Evolutionary conservation across 2,113 vertebrate species (phyloP), one percentile per base, ranked within the genome.

Genomic region (Neodon shergylaensis): DNA sequence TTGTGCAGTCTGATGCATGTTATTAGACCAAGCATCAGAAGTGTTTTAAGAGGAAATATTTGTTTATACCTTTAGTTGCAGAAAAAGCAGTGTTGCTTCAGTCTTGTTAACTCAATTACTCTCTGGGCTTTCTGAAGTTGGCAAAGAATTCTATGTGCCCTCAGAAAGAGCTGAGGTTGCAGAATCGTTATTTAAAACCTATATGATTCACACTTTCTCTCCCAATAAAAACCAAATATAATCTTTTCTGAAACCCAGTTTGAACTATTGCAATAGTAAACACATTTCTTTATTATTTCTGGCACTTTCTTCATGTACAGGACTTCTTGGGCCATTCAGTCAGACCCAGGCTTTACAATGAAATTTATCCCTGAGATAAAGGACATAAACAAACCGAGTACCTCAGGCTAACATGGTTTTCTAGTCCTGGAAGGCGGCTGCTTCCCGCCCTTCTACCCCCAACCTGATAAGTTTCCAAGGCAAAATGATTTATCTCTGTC

Each of bases 171-270:
- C 97, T 97, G 97, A 97, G 94, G 73, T 84, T 94, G 97, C 95
- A 97, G 77, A 96, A 97, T 95, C 87, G 79, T 95, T 97, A 95
- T 96, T 94, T 97, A 96, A 96, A 96, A 96, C 82, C 88, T 97
- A 76, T 96, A 87, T 94, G 85, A 96, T 95, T 98, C 96, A 92
- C 74, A 84, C 82, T 70, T 42, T 44, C 28, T 44, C 58, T 10
- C 58, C 85, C 82, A 94, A 95, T 96, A 92, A 74, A 88, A 72
- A 14, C 5, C 87, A 97, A 96, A 94, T 36, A 86, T n/a, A 96
- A 95, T 94, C 92, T 92, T 74, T 95, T 86, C 83, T 89, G 88
- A 96, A 97, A 96, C 79, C 81, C 88, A 89, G 90, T 92, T 96
- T 94, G 92, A 88, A 84, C 66, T 79, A 79, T 79, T 95, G 94